Evolutionary conservation across 1,140 invertebrate species (phyloP).

Genomic region (Lasioglossum baleicum): DNA sequence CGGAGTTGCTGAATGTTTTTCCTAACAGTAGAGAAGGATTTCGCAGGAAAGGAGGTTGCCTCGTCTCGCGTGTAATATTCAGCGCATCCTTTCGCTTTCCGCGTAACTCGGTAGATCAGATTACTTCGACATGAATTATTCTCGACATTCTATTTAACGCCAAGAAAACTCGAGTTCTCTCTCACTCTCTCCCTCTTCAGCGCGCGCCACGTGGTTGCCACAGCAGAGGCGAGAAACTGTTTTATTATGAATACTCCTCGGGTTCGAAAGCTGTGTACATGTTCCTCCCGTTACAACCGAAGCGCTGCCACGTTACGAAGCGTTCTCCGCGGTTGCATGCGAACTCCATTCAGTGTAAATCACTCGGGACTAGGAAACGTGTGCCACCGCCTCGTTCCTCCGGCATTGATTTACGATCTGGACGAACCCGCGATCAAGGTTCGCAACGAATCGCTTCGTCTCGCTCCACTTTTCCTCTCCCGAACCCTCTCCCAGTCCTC

Average conservation of each 20-base stretch:
- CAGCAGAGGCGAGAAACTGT: background rate
- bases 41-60: background rate
- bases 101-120: background rate
- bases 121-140: conserved; percentile 4
- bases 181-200: too few relatives aligned
- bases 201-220: background rate
- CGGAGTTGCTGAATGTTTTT: too few relatives aligned
- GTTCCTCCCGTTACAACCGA: background rate
- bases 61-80: background rate
- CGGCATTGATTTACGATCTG: background rate
- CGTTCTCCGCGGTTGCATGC: background rate
- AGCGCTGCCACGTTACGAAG: too few relatives aligned
- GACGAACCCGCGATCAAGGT: background rate
- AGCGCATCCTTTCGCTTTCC: background rate
- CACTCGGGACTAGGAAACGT: background rate
- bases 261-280: background rate
- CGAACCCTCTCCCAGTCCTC: background rate
- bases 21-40: too few relatives aligned
- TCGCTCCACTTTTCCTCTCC: background rate
- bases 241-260: background rate
- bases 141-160: conserved; percentile 3
- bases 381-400: background rate
- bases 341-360: conserved; percentile 9
- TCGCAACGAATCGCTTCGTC: too few relatives aligned
- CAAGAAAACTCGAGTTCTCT: background rate